Evolutionary conservation across 2,888 invertebrate genomes (phyloP).

Genomic region (Hypomecis atomaria): DNA sequence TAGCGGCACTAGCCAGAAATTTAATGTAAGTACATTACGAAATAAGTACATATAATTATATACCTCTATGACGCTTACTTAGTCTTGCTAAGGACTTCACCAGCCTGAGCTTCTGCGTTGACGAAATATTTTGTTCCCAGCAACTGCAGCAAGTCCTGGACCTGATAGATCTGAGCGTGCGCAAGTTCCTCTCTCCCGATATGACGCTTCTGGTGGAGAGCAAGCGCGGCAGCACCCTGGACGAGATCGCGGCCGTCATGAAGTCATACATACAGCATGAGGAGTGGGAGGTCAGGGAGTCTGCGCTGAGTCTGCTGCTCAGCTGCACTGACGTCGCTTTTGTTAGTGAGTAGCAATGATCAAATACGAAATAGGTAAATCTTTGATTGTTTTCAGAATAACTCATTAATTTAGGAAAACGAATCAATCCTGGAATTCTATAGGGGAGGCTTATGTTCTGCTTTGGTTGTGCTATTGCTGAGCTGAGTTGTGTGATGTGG

Average conservation of each 20-base stretch:
- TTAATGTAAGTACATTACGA: too few species aligned
- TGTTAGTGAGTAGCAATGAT: conserved; percentile 81
- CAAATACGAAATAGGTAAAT: not conserved
- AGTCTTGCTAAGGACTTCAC: too few species aligned
- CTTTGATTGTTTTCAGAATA: too few species aligned
- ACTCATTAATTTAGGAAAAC: too few species aligned
- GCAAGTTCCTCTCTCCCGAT: conserved; percentile 89
- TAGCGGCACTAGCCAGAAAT: too few species aligned
- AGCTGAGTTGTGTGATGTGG: too few species aligned
- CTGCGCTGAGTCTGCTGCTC: conserved; percentile 87
- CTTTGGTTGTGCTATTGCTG: too few species aligned
- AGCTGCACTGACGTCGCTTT: conserved; percentile 87
- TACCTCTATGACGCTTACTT: too few species aligned
- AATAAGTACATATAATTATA: too few species aligned
- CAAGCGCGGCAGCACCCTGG: conserved; percentile 83
- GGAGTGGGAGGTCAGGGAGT: conserved; percentile 90
- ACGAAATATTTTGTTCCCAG: conserved; percentile 62
- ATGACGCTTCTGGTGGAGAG: conserved; percentile 88
- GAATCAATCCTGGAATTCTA: too few species aligned
- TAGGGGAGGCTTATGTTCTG: too few species aligned
- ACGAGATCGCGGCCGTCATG: conserved; percentile 85
- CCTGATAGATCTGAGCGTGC: conserved; percentile 86
- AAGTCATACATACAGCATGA: conserved; percentile 86
- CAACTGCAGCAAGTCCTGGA: conserved; percentile 87
- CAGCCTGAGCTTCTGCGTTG: too few species aligned